Conservation (phyloP, 2,888 invertebrate species). For the Napeogenes sylphis region DNA sequence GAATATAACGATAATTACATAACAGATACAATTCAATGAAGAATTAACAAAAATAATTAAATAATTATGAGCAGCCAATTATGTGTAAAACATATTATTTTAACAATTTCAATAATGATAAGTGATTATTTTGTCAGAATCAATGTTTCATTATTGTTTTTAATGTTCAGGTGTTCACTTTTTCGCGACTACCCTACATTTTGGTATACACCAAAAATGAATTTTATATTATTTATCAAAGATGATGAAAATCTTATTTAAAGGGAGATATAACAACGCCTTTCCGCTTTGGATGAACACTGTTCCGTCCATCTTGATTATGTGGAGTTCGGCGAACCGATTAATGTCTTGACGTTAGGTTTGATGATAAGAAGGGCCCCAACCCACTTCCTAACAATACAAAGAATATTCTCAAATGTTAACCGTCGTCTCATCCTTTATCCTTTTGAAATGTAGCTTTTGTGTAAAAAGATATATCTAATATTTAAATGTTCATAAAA, state of each 20-base stretch:
- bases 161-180: no score
- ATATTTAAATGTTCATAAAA: neutral
- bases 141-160: no score
- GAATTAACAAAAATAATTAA: no score
- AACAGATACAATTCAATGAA: no score
- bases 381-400: conserved; percentile 17
- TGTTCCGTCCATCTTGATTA: conserved; percentile 42
- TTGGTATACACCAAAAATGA: no score
- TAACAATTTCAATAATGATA: no score
- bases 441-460: conserved; percentile 6
- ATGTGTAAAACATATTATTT: no score
- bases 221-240: no score
- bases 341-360: conserved; percentile 31
- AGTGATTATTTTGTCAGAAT: no score
- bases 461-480: neutral
- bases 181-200: no score
- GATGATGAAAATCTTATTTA: conserved; percentile 8
- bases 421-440: conserved; percentile 5
- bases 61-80: no score
- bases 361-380: conserved; percentile 24
- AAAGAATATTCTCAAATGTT: conserved; percentile 8
- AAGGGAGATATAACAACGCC: conserved; percentile 46
- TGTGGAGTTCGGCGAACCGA: conserved; percentile 35
- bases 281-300: conserved; percentile 41
- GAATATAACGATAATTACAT: no score